These are phyloP conservation scores for Holcopasites calliopsidis DNA, from an alignment of 1,140 invertebrate species.

Conservation along the genomic window DNA sequence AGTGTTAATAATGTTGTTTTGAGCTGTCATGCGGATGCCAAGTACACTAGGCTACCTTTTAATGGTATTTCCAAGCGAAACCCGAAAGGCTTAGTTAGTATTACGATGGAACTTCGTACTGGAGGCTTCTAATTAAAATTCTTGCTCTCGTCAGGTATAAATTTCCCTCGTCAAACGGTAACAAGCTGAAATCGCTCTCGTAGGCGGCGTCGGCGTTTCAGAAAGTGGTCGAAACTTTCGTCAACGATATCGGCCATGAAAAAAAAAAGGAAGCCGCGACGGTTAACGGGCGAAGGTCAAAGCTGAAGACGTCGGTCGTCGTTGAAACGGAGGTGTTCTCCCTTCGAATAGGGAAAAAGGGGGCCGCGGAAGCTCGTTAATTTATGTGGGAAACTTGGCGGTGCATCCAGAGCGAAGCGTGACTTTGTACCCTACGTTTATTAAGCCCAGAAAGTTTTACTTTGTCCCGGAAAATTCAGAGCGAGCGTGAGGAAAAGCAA, in stretches of 20 bases:
- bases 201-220: not conserved
- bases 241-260: not conserved
- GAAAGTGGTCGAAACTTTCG: constrained; percentile 20
- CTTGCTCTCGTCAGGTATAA: constrained; percentile 22
- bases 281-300: constrained; percentile 28
- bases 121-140: constrained; percentile 23
- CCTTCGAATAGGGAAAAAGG: not conserved
- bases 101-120: not conserved
- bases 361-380: constrained; percentile 16
- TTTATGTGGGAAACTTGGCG: constrained; percentile 3
- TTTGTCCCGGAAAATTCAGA: not conserved
- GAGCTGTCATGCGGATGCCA: no score
- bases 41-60: no score
- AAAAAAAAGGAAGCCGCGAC: no score
- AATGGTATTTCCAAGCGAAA: no score
- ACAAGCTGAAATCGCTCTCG: constrained; percentile 24
- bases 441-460: not conserved
- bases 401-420: not conserved
- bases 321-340: not conserved
- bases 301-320: constrained; percentile 8
- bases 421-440: not conserved
- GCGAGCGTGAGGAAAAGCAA: not conserved
- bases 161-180: constrained; percentile 16
- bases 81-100: no score
- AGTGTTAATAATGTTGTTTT: no score